Base-by-base conservation (phyloP, 2,797 vertebrate species). In the Forpus xanthops region DNA sequence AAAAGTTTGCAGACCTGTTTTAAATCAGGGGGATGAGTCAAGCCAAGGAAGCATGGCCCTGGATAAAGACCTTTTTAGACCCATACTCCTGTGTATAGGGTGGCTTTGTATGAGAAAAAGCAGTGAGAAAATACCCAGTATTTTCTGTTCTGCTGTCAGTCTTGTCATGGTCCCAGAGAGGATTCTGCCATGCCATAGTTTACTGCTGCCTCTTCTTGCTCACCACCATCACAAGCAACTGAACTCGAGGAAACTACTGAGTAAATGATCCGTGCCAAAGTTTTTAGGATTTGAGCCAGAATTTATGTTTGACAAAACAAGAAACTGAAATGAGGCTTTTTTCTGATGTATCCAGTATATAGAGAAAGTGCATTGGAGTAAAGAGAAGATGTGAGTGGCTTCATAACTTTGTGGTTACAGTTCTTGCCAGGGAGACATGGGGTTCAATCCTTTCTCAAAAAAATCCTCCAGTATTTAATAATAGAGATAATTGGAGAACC, bases 231-330 rank as follows among this genome's bases (percentile, higher is more conserved):
- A 71, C 47, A 89, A 70, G 66, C 70, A 81, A 87, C 44, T 64
- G 61, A 86, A 77, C 31, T 91, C 1, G 0, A 84, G 44, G 72
- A 88, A 90, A 58, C 33, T 71, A 21, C 15, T 72, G 45, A 74
- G 33, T 74, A 71, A 93, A 86, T 50, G 19, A 89, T 23, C 44
- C 74, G 17, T 76, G 60, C 27, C 44, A 88, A 35, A 75, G 4
- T 7, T 81, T 93, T 80, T 73, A 82, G 79, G 55, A 85, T 93
- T 85, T 91, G 80, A 82, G 67, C 53, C 73, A 95, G 44, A 81
- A 52, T 6, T 88, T 67, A 8, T 11, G n/a, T 73, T 79, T 49
- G 78, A 79, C 66, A 67, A 90, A 96, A 71, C 16, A 84, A 73
- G 37, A 61, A 92, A 90, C 52, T 75, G 27, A 93, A 82, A 73